Conservation (phyloP, 1,140 invertebrate species). For the Calliopsis andreniformis region DNA sequence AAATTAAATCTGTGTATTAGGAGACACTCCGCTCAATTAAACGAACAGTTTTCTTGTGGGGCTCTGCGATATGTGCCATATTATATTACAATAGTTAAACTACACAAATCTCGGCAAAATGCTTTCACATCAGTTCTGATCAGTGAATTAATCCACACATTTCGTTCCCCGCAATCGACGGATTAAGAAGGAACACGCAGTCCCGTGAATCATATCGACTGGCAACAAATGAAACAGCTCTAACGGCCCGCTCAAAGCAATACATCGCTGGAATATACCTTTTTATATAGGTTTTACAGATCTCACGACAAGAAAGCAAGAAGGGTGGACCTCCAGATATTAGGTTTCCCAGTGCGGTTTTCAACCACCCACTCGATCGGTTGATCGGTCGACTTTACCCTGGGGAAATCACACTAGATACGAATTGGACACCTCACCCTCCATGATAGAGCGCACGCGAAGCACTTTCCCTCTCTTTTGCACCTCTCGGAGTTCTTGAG, state of each 20-base stretch:
- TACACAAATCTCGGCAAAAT: too few species aligned
- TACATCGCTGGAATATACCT: constrained; percentile 37
- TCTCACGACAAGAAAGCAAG: constrained; percentile 63
- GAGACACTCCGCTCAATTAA: too few species aligned
- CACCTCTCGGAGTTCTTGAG: constrained; percentile 62
- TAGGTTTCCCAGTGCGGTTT: constrained; percentile 81
- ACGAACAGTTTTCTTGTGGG: too few species aligned
- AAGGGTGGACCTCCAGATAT: constrained; percentile 75
- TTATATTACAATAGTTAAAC: too few species aligned
- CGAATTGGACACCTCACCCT: constrained; percentile 68
- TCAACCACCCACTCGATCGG: constrained; percentile 80
- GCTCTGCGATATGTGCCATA: too few species aligned
- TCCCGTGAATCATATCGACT: constrained; percentile 4
- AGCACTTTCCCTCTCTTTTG: constrained; percentile 56
- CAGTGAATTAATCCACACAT: too few species aligned
- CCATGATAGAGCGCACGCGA: constrained; percentile 34
- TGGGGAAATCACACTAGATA: constrained; percentile 81
- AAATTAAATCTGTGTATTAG: too few species aligned
- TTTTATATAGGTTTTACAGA: constrained; percentile 62
- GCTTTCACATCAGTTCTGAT: too few species aligned
- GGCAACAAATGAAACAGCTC: constrained; percentile 40
- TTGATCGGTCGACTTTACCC: constrained; percentile 80
- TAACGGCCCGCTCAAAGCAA: constrained; percentile 9
- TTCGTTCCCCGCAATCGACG: neutral
- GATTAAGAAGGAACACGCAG: neutral